phyloP scores from a whole-genome alignment of 2,888 invertebrate species.

The Dusona sp. region DNA sequence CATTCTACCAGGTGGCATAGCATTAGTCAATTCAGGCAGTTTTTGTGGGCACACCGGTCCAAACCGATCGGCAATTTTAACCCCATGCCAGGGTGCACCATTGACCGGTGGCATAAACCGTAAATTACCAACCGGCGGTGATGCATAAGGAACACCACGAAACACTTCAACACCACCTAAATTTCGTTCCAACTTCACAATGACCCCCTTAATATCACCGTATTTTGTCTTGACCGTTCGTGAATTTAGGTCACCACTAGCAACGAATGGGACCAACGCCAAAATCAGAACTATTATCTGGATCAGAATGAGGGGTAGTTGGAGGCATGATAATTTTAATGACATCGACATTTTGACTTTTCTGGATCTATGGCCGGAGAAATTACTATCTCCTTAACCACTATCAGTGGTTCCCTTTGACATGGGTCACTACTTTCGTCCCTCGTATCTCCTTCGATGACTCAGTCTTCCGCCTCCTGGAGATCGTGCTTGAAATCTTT shows the following conservation, averaged over 20 bases:
- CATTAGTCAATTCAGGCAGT: slow-evolving; percentile 93
- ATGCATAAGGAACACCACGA: slow-evolving; percentile 97
- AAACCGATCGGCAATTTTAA: slow-evolving; percentile 94
- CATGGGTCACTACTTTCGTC: background rate
- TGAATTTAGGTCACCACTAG: slow-evolving; percentile 87
- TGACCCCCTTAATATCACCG: slow-evolving; percentile 94
- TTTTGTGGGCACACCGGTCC: slow-evolving; percentile 97
- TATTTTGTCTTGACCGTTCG: slow-evolving; percentile 95
- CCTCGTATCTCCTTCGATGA: slow-evolving; percentile 1
- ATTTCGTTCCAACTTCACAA: slow-evolving; percentile 90
- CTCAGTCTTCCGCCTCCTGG: slow-evolving; percentile 5
- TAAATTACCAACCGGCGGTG: slow-evolving; percentile 94
- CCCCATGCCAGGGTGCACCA: slow-evolving; percentile 96
- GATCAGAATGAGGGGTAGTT: slow-evolving; percentile 49
- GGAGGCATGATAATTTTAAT: slow-evolving; percentile 16
- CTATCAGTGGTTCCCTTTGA: slow-evolving; percentile 37
- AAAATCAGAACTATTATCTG: slow-evolving; percentile 73
- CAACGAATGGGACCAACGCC: slow-evolving; percentile 74
- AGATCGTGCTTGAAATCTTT: slow-evolving; percentile 42
- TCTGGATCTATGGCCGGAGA: background rate
- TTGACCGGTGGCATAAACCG: slow-evolving; percentile 98
- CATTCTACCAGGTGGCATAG: slow-evolving; percentile 95
- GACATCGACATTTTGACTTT: slow-evolving; percentile 74
- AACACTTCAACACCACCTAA: slow-evolving; percentile 96
- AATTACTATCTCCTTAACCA: slow-evolving; percentile 18